A percentile compares a stretch with the other conserved stretches of the same genome.
These are phyloP conservation scores for Uropetala carovei DNA, from an alignment of 2,888 invertebrate genomes.

Conservation along the genomic window DNA sequence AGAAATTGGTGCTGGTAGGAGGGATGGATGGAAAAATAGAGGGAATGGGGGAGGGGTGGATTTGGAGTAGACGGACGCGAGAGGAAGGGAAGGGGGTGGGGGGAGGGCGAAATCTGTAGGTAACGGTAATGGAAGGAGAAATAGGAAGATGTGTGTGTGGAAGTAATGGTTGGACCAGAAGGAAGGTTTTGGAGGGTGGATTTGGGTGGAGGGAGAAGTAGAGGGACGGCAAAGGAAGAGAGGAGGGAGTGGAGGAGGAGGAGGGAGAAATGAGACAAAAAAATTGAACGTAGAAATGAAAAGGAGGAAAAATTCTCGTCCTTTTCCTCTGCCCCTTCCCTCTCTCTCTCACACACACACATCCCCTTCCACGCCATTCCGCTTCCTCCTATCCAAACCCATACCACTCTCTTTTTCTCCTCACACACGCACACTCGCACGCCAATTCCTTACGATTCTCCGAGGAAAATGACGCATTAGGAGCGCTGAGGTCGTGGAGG, in stretches of 20 bases:
- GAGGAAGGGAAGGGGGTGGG: no score
- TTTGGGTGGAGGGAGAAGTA: background rate
- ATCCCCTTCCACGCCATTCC: background rate
- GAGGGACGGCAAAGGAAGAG: background rate
- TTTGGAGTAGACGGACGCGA: background rate
- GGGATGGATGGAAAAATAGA: background rate
- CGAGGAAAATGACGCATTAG: slow-evolving; percentile 61
- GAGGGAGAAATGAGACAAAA: background rate
- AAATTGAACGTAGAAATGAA: slow-evolving; percentile 31
- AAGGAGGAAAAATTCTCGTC: slow-evolving; percentile 3
- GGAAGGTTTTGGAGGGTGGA: background rate
- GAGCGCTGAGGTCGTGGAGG: background rate
- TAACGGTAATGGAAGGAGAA: slow-evolving; percentile 49
- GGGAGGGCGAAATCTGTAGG: slow-evolving; percentile 48
- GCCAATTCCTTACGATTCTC: slow-evolving; percentile 60
- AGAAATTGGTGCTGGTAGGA: background rate
- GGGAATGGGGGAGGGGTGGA: background rate
- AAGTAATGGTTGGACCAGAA: slow-evolving; percentile 44
- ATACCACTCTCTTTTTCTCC: background rate
- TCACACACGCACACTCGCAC: slow-evolving; percentile 27
- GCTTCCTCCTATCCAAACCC: background rate
- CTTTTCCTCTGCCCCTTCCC: background rate
- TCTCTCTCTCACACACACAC: background rate
- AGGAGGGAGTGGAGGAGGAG: background rate
- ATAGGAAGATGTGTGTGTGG: background rate